Evolutionary conservation across 1,140 invertebrate genomes (phyloP).

Genomic region (Sycobia sp.): DNA sequence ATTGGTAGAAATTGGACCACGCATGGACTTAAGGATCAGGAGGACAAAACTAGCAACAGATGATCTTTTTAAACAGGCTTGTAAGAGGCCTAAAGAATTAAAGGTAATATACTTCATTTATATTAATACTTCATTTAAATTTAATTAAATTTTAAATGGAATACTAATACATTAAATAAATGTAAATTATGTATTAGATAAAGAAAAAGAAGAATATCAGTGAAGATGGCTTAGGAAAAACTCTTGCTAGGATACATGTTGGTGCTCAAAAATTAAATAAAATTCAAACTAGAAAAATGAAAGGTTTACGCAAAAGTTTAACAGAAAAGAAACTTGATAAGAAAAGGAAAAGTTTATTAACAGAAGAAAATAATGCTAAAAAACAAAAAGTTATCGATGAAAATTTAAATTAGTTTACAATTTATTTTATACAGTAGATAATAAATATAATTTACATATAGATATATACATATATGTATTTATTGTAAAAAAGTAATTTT

Average conservation of each 20-base stretch:
- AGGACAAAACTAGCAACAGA: slow-evolving; percentile 88
- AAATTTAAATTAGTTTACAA: slow-evolving; percentile 29
- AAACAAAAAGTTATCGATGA: slow-evolving; percentile 39
- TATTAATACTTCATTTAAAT: not conserved
- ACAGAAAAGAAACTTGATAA: slow-evolving; percentile 70
- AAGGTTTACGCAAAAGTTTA: slow-evolving; percentile 81
- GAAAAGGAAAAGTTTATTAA: slow-evolving; percentile 56
- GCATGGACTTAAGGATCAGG: slow-evolving; percentile 84
- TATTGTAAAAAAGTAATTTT: slow-evolving; percentile 5
- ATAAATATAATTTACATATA: slow-evolving; percentile 31
- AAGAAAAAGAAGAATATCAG: slow-evolving; percentile 92
- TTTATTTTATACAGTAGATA: slow-evolving; percentile 26
- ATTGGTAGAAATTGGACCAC: slow-evolving; percentile 92
- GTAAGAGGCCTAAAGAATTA: slow-evolving; percentile 81
- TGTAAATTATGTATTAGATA: slow-evolving; percentile 50
- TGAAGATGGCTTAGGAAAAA: slow-evolving; percentile 85
- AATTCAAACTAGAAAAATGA: slow-evolving; percentile 93
- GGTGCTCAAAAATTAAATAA: slow-evolving; percentile 84
- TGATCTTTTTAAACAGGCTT: slow-evolving; percentile 87
- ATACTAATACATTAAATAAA: slow-evolving; percentile 19
- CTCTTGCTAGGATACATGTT: slow-evolving; percentile 91
- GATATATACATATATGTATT: too few species aligned
- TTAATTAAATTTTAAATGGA: slow-evolving; percentile 7
- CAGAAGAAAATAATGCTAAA: slow-evolving; percentile 40
- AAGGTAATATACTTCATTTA: slow-evolving; percentile 63